phyloP scores from a whole-genome alignment of 2,888 invertebrate genomes.

The Rotaria macrura region DNA sequence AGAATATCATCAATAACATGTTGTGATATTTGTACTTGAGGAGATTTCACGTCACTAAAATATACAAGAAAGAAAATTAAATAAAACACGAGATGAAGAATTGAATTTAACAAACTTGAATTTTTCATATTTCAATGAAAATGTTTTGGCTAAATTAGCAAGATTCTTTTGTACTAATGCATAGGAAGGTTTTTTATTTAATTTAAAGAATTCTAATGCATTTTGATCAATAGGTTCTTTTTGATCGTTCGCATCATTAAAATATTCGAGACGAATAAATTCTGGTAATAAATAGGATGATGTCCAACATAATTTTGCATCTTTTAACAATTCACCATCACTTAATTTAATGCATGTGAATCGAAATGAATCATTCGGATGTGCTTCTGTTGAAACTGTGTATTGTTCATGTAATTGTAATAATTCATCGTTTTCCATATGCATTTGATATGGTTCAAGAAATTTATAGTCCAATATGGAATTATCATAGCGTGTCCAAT shows the following conservation, averaged over 20 bases:
- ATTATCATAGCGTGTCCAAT: conserved; percentile 32
- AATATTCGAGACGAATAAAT: conserved; percentile 23
- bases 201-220: conserved; percentile 28
- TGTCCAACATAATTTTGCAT: conserved; percentile 28
- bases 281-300: conserved; percentile 29
- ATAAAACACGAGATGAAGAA: neutral
- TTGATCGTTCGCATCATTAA: neutral
- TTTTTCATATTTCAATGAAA: conserved; percentile 1
- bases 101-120: neutral
- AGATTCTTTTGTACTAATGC: conserved; percentile 24
- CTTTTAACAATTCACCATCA: conserved; percentile 25
- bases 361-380: neutral
- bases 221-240: conserved; percentile 19
- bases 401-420: conserved; percentile 22
- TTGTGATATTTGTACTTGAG: neutral
- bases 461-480: conserved; percentile 28
- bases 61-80: neutral
- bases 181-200: conserved; percentile 30
- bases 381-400: neutral
- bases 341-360: conserved; percentile 23
- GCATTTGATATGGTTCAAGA: neutral
- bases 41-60: neutral
- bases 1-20: neutral
- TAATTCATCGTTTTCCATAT: conserved; percentile 4
- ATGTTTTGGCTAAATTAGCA: neutral